Evolutionary conservation across 2,797 vertebrate species (phyloP).

Genomic region (Lerista edwardsae): DNA sequence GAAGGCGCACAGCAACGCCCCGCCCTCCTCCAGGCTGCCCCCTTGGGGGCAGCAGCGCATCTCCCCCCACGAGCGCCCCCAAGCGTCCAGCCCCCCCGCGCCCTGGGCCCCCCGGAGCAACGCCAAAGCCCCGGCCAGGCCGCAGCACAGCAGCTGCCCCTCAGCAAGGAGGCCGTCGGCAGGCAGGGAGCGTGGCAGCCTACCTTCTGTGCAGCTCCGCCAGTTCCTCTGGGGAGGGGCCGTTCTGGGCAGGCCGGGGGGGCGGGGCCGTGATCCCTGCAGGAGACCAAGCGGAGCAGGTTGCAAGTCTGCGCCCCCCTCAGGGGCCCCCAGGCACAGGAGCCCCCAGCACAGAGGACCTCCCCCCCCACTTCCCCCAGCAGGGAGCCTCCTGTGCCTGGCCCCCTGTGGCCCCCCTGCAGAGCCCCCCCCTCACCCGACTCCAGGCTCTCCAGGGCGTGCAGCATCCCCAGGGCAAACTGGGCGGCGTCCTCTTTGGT

Average conservation of each 20-base stretch:
- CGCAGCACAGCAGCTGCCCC: no score
- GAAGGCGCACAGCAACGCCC: no score
- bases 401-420: no score
- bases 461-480: slow-evolving; percentile 87
- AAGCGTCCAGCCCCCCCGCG: not conserved
- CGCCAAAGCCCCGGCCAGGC: not conserved
- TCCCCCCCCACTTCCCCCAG: no score
- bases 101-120: no score
- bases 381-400: no score
- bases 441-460: slow-evolving; percentile 85
- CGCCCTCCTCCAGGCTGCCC: not conserved
- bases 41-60: not conserved
- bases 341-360: no score
- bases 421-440: slow-evolving; percentile 40
- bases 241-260: slow-evolving; percentile 83
- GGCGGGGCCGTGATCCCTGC: slow-evolving; percentile 13
- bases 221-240: slow-evolving; percentile 85
- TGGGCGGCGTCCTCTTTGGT: slow-evolving; percentile 88
- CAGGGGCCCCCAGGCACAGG: no score
- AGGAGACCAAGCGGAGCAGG: not conserved
- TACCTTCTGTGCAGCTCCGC: slow-evolving; percentile 88
- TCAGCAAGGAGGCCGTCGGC: no score
- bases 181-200: no score
- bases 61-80: no score
- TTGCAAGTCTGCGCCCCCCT: no score